Conservation (phyloP, 1,140 invertebrate genomes). For the Diploscapter pachys region DNA sequence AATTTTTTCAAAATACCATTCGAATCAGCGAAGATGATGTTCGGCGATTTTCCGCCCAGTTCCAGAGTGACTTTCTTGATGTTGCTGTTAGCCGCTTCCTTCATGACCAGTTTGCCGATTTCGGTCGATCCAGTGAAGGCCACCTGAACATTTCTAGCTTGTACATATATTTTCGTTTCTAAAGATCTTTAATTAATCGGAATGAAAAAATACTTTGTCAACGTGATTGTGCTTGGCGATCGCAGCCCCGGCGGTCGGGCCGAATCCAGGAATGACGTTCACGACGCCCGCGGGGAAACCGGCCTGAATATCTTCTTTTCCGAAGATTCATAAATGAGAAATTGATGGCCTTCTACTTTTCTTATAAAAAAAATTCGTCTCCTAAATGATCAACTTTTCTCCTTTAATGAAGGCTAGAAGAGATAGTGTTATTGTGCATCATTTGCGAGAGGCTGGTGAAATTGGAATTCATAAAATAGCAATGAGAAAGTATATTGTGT, state of each 20-base stretch:
- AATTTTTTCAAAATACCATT: constrained; percentile 63
- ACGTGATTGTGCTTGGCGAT: constrained; percentile 71
- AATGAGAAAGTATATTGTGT: too few relatives aligned
- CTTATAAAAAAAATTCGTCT: too few relatives aligned
- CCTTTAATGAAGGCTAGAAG: too few relatives aligned
- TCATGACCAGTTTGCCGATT: constrained; percentile 74
- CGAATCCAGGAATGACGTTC: constrained; percentile 75
- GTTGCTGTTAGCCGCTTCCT: constrained; percentile 72
- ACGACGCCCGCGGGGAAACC: constrained; percentile 73
- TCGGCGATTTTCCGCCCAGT: constrained; percentile 82
- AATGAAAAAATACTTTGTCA: constrained; percentile 64
- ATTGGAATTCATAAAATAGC: too few relatives aligned
- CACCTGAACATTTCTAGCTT: constrained; percentile 58
- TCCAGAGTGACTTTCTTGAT: constrained; percentile 82
- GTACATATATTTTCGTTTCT: too few relatives aligned
- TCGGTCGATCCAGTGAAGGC: constrained; percentile 83
- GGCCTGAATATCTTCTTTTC: constrained; percentile 59
- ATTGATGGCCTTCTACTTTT: too few relatives aligned
- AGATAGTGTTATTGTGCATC: too few relatives aligned
- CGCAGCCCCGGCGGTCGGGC: constrained; percentile 76
- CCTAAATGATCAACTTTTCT: too few relatives aligned
- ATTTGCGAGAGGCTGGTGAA: too few relatives aligned
- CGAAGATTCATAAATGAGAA: too few relatives aligned
- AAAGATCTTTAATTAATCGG: too few relatives aligned
- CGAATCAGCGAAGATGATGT: constrained; percentile 78